Evolutionary conservation across 2,113 vertebrate species (phyloP), one percentile per base, ranked within the genome.

Genomic region (Solenodon paradoxus): DNA sequence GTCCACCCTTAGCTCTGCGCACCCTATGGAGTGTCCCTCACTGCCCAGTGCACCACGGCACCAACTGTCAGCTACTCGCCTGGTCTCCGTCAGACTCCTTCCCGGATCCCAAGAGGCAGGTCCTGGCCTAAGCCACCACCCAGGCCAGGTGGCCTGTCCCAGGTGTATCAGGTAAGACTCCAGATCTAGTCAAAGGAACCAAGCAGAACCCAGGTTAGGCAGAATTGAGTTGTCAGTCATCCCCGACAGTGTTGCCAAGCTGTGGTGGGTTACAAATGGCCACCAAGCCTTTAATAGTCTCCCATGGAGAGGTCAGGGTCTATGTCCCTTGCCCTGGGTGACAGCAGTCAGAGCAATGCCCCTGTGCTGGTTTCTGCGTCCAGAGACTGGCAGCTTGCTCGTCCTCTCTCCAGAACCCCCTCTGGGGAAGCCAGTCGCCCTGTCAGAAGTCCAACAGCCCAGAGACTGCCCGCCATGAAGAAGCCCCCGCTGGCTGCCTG

Each of bases 141-240:
- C 7, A 26, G 74, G 88, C 20, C 26, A 1, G 1, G 30, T 1
- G 1, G 51, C 35, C 7, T 28, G 7, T 26, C 90, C 84, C 35
- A 24, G 10, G 9, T 55, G 32, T 3, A 3, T 47, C 30, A 68
- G 17, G 51, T 6, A 22, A 30, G 38, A 20, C 9, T 11, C 35
- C 42, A 9, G 49, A 12, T 61, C 35, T 19, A 4, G 17, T 2
- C 9, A 24, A 4, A 61, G 9, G 51, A 9, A 63, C 15, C 19
- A 17, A 8, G 30, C 17, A 6, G 51, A 75, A 51, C 7, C 35
- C 42, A 11, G 0, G 2, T 40, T 32, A 11, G 1, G 0, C 0
- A 12, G 38, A 3, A 22, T 19, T 9, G 19, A 16, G 49, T 8
- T 9, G 5, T 28, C 55, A 17, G 13, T 24, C 13, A 66, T 74